Conservation (phyloP, 2,888 invertebrate species). For the Eupeodes latifasciatus region DNA sequence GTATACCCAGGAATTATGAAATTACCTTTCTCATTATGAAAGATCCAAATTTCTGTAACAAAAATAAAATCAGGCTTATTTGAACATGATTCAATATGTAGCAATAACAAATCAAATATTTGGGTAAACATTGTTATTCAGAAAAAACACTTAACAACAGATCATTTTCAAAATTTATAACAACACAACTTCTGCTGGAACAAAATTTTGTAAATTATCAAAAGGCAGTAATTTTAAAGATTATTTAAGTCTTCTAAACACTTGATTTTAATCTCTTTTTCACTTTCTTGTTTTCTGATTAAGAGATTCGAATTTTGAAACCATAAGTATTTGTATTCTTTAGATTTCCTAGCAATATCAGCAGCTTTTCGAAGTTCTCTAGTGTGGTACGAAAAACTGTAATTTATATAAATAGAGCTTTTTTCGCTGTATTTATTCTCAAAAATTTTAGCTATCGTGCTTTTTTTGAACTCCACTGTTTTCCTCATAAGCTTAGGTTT, state of each 20-base stretch:
- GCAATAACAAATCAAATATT: too few relatives aligned
- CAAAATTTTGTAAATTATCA: neutral
- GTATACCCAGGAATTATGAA: neutral
- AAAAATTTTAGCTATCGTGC: too few relatives aligned
- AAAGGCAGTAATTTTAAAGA: neutral
- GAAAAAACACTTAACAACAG: too few relatives aligned
- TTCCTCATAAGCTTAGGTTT: too few relatives aligned
- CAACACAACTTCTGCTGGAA: neutral
- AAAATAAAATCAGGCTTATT: too few relatives aligned
- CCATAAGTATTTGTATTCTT: neutral
- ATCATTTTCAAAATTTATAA: too few relatives aligned
- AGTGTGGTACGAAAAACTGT: neutral
- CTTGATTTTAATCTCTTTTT: neutral
- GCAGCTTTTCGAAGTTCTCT: neutral
- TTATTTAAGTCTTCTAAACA: conserved; percentile 1
- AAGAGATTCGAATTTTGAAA: neutral
- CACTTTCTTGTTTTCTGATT: neutral
- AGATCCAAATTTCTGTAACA: too few relatives aligned
- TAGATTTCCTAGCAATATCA: neutral
- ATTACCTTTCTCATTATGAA: too few relatives aligned
- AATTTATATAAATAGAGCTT: neutral
- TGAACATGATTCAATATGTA: too few relatives aligned
- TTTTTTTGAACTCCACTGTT: too few relatives aligned
- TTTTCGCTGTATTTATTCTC: neutral
- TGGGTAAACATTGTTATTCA: too few relatives aligned